These are phyloP conservation scores for Deroplatys truncata DNA, from an alignment of 2,888 invertebrate species.

Conservation along the genomic window DNA sequence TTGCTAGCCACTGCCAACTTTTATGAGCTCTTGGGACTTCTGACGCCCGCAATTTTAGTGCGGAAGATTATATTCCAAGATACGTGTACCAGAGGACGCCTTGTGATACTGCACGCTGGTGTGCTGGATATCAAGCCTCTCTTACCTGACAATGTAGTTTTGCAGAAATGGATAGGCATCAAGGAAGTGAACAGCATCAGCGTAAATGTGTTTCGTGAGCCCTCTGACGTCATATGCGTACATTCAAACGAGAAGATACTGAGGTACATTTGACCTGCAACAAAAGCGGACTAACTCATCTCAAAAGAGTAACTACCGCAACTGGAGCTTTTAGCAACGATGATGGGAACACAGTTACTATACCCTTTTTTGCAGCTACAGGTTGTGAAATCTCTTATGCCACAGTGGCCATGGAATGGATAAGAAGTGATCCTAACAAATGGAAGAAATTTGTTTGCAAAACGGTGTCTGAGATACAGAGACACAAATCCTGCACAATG, in stretches of 20 bases:
- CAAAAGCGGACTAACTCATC: not conserved
- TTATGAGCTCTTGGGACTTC: not conserved
- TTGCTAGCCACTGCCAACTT: not conserved
- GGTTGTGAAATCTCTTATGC: not conserved
- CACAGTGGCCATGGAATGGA: not conserved
- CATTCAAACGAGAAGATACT: too few relatives aligned
- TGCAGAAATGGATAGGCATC: too few relatives aligned
- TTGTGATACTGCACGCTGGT: not conserved
- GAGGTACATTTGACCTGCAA: not conserved
- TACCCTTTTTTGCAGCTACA: not conserved
- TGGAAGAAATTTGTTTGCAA: not conserved
- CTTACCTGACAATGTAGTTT: too few relatives aligned
- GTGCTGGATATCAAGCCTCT: not conserved
- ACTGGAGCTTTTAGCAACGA: not conserved
- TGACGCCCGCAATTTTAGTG: not conserved
- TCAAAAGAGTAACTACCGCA: not conserved
- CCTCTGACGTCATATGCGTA: not conserved
- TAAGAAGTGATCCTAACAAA: not conserved
- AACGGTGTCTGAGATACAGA: not conserved
- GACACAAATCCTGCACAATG: not conserved
- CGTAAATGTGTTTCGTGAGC: not conserved
- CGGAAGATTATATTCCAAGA: conserved; percentile 4
- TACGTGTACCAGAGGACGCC: not conserved
- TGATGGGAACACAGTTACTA: not conserved
- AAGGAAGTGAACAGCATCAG: too few relatives aligned